Evolutionary conservation across 2,888 invertebrate species (phyloP).

Genomic region (Ariolimax columbianus): DNA sequence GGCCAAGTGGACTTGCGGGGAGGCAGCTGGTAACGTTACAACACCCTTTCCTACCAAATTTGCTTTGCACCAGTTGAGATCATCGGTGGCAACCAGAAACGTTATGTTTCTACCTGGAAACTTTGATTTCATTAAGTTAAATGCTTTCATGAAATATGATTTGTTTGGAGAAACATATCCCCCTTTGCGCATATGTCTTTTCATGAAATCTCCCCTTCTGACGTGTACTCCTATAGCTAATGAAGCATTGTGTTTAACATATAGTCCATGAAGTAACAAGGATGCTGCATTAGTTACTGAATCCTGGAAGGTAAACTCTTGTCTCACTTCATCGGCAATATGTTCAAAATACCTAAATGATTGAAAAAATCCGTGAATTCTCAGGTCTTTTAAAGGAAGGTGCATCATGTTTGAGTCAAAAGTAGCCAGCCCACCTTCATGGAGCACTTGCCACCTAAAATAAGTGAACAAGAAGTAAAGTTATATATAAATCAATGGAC

Average conservation of each 20-base stretch:
- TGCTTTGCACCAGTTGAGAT: too few species aligned
- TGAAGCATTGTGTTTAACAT: background rate
- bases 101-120: background rate
- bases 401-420: slow-evolving; percentile 2
- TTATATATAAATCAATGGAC: too few species aligned
- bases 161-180: background rate
- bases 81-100: too few species aligned
- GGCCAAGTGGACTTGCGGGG: too few species aligned
- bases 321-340: background rate
- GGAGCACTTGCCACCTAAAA: background rate
- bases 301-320: background rate
- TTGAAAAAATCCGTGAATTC: background rate
- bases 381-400: background rate
- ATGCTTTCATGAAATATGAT: slow-evolving; percentile 33
- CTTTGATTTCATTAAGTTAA: slow-evolving; percentile 8
- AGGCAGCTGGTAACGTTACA: too few species aligned
- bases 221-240: slow-evolving; percentile 27
- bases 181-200: background rate
- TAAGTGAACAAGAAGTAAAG: too few species aligned
- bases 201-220: slow-evolving; percentile 3
- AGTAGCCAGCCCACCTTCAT: background rate
- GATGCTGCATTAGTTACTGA: background rate
- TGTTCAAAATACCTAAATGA: background rate
- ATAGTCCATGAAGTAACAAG: too few species aligned
- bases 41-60: too few species aligned